These are phyloP conservation scores for Lepus timidus DNA, from an alignment of 2,113 vertebrate species.

Conservation along the genomic window DNA sequence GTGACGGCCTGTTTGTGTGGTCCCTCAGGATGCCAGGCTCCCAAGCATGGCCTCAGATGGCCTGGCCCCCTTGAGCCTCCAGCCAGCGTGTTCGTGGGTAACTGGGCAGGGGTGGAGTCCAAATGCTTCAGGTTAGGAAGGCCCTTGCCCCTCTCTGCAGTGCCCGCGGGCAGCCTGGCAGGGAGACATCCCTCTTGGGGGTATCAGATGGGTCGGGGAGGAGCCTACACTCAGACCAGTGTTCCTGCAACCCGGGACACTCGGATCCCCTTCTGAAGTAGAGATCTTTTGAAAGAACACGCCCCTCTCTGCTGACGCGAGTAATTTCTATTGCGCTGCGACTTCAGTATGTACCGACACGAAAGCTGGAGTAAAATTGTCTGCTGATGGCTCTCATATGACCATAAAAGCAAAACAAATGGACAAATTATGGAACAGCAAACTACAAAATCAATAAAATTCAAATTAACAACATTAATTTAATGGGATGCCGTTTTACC, in stretches of 20 bases:
- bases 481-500: constrained; percentile 52
- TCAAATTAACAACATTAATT: constrained; percentile 72
- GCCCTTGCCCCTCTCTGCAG: neutral
- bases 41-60: fast-evolving
- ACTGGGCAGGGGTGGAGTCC: fast-evolving
- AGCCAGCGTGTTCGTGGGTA: neutral
- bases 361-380: constrained; percentile 26
- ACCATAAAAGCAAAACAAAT: constrained; percentile 74
- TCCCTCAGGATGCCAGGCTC: neutral
- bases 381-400: constrained; percentile 40
- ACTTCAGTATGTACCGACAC: constrained; percentile 21
- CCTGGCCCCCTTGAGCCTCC: neutral
- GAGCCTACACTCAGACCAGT: neutral
- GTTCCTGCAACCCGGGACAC: neutral
- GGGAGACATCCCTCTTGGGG: neutral
- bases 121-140: neutral
- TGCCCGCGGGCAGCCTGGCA: neutral
- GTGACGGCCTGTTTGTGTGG: fast-evolving
- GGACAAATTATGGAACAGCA: constrained; percentile 53
- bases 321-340: constrained; percentile 34
- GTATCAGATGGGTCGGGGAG: neutral
- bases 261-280: constrained; percentile 8
- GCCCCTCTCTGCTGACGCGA: neutral
- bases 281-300: neutral
- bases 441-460: constrained; percentile 67